Conservation (phyloP, 2,113 vertebrate species). For the Hippocampus guttulatus region DNA sequence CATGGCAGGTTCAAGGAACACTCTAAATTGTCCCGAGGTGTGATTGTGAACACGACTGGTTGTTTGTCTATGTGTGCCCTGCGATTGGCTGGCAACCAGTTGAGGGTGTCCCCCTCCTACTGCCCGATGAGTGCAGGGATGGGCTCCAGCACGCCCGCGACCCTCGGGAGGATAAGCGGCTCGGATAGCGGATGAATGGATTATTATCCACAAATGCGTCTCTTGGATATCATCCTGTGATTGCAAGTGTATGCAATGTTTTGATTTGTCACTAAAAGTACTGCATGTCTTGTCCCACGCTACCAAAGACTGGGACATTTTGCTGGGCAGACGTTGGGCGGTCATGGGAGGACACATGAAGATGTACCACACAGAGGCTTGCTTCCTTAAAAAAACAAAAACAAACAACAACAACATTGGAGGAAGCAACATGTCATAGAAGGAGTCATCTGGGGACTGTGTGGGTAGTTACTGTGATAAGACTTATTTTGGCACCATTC, state of each 20-base stretch:
- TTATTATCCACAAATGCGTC: not conserved
- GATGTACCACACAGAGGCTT: conserved; percentile 66
- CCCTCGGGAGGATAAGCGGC: too few relatives aligned
- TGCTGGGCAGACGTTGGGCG: conserved; percentile 41
- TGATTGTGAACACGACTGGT: too few relatives aligned
- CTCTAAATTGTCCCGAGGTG: too few relatives aligned
- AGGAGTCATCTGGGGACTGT: conserved; percentile 29
- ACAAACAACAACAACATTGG: conserved; percentile 58
- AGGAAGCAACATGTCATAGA: conserved; percentile 48
- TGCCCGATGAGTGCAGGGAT: too few relatives aligned
- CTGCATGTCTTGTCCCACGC: conserved; percentile 38
- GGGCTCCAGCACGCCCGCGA: too few relatives aligned
- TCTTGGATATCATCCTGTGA: not conserved
- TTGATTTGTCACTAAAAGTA: conserved; percentile 14
- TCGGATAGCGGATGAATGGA: too few relatives aligned
- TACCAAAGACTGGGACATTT: conserved; percentile 70
- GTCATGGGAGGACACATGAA: conserved; percentile 66
- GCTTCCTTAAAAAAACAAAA: conserved; percentile 64
- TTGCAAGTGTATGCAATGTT: conserved; percentile 16
- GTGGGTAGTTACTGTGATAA: conserved; percentile 22
- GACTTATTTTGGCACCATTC: conserved; percentile 36
- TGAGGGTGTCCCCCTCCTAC: too few relatives aligned
- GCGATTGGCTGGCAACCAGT: too few relatives aligned
- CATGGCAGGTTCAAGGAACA: too few relatives aligned
- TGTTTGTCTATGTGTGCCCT: too few relatives aligned